Base-by-base conservation (phyloP, 2,888 invertebrate species). In the Biston betularia region DNA sequence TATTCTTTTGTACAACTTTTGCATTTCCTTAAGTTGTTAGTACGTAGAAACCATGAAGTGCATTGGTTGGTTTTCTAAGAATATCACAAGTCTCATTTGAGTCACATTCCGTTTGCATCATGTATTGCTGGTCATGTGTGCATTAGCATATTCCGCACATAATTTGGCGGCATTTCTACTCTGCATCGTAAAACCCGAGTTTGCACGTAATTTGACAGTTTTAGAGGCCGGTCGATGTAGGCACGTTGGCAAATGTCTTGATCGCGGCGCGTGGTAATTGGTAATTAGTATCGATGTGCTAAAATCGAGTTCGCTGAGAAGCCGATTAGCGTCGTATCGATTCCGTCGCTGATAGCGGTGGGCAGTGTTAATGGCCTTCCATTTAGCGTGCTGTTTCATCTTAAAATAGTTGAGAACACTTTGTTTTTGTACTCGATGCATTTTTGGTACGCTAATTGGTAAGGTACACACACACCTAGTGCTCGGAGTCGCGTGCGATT, bases 201-300 rank as follows among this genome's bases (percentile, higher is more conserved):
- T 66, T 63, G 71, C 64, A 71, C 68, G 68, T 63, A 70, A 59
- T 64, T 70, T 63, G 65, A 68, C 68, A 72, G 67, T 71, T 71
- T 73, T 70, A 73, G 66, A 66, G 70, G 68, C 72, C 65, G 63
- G 68, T 65, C 58, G 58, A 64, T 72, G 67, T 64, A 64, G 61
- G 69, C 69, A 70, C 70, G 72, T 73, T 78, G 73, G 70, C 70
- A 74, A 82, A 83, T 84, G 78, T 82, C 78, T 84, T 79, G 80
- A 83, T 84, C 77, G 78, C 72, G 76, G 75, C 78, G 75, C 79
- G 82, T 85, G 82, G 83, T 89, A 87, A 89, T 91, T 89, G 87
- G 84, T 87, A 78, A 88, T 92, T 91, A 91, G 89, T 87, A 87
- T 79, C 80, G 82, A 89, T 79, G 87, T 89, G 90, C 89, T 90